These are phyloP conservation scores for Zhuqinia jingwanae DNA, from an alignment of 2,888 invertebrate species.

Conservation along the genomic window DNA sequence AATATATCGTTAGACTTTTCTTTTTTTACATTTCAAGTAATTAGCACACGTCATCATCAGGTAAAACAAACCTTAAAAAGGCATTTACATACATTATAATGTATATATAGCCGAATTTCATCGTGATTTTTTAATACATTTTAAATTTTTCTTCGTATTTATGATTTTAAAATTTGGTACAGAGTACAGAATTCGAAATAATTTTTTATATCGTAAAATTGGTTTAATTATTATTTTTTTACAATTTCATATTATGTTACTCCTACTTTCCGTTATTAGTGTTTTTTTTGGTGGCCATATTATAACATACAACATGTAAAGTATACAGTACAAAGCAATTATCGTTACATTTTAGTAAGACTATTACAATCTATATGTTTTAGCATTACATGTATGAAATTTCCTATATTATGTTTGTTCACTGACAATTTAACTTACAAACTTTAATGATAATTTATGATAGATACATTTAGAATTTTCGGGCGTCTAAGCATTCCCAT, in stretches of 20 bases:
- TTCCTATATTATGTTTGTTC: background rate
- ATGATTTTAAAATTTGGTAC: slow-evolving; percentile 56
- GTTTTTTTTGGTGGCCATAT: slow-evolving; percentile 58
- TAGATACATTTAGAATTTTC: background rate
- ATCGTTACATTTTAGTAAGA: slow-evolving; percentile 46
- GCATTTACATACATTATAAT: slow-evolving; percentile 38
- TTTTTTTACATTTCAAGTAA: slow-evolving; percentile 39
- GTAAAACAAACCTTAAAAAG: slow-evolving; percentile 66
- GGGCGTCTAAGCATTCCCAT: slow-evolving; percentile 45
- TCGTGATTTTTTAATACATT: background rate
- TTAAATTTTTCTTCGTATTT: slow-evolving; percentile 10
- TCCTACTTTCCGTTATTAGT: slow-evolving; percentile 11
- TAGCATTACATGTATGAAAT: slow-evolving; percentile 42
- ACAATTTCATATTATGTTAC: slow-evolving; percentile 17
- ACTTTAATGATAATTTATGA: too few relatives aligned
- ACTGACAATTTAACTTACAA: background rate
- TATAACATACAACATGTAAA: slow-evolving; percentile 51
- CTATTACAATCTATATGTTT: slow-evolving; percentile 49
- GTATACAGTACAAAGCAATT: slow-evolving; percentile 61
- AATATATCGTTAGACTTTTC: slow-evolving; percentile 38
- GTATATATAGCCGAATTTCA: slow-evolving; percentile 13
- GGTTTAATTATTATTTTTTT: background rate
- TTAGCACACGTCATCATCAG: slow-evolving; percentile 71
- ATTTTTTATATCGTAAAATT: slow-evolving; percentile 37
- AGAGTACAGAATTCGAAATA: slow-evolving; percentile 60